Evolutionary conservation across 2,888 invertebrate species (phyloP).

Genomic region (Hypsopygia costalis): DNA sequence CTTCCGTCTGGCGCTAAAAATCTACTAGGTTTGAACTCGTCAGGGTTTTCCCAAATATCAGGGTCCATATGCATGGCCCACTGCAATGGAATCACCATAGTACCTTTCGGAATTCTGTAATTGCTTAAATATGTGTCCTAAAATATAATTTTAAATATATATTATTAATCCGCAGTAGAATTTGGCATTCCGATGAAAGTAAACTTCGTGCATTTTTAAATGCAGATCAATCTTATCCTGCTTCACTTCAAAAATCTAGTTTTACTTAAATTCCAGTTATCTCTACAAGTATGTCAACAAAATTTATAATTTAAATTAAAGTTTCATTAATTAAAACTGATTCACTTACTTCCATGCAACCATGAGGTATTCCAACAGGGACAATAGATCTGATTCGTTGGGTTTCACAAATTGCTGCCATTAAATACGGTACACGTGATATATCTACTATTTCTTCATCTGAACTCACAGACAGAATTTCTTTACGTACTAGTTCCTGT

Average conservation of each 20-base stretch:
- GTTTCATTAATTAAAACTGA: no score
- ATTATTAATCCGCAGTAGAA: no score
- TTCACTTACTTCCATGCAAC: slow-evolving; percentile 71
- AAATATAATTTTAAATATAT: no score
- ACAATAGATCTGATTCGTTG: slow-evolving; percentile 90
- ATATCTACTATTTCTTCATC: slow-evolving; percentile 80
- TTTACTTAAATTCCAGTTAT: no score
- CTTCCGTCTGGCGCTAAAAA: slow-evolving; percentile 84
- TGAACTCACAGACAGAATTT: slow-evolving; percentile 71
- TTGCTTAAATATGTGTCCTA: slow-evolving; percentile 81
- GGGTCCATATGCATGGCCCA: slow-evolving; percentile 91
- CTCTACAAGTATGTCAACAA: no score
- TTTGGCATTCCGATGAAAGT: no score
- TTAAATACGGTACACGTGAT: slow-evolving; percentile 77
- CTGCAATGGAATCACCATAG: slow-evolving; percentile 89
- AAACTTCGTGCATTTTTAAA: no score
- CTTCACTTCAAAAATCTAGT: no score
- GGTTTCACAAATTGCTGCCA: slow-evolving; percentile 89
- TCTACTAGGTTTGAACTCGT: slow-evolving; percentile 84
- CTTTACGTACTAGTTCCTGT: slow-evolving; percentile 81
- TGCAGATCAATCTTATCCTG: no score
- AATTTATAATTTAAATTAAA: no score
- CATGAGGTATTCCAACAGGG: slow-evolving; percentile 93
- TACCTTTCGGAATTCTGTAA: slow-evolving; percentile 84
- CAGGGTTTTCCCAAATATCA: slow-evolving; percentile 83